Evolutionary conservation across 2,113 vertebrate species (phyloP), one percentile per base, ranked within the genome.

Genomic region (Gracilinanus agilis): DNA sequence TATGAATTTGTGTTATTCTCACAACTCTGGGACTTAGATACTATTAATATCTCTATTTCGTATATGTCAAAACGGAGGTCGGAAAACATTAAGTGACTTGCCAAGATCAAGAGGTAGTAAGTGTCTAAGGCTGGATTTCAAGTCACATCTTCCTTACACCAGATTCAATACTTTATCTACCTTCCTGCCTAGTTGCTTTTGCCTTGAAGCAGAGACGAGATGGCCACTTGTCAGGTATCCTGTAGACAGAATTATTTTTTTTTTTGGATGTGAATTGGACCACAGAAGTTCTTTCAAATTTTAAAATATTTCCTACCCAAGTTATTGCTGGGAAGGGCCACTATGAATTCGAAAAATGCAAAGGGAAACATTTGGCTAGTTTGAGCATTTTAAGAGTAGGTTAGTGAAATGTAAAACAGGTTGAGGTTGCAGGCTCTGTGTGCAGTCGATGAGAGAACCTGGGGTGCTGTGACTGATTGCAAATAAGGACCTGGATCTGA

Each of bases 401-500:
- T 54, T 89, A 19, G 34, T 25, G 7, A 8, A 56, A 55, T 88
- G 55, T 34, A 21, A 12, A 44, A 9, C 0, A 40, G 34, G 29
- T 29, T 23, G 44, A 75, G 44, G 6, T 44, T 23, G 34, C 34
- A 54, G 24, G 5, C 0, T 25, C 2, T 44, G 25, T 53, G 40
- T 29, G n/a, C 44, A 8, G 0, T 24, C 24, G 3, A 53, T 53
- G 54, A 91, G 9, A 23, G 55, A 3, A 29, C 12, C 7, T 61
- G 88, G 56, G 58, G 25, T 10, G 54, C 96, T 27, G 29, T 34
- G 54, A 44, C 21, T 91, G 61, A 88, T 89, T 95, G 56, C 40
- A 93, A 49, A 90, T n/a, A 40, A 96, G 16, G 40, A 24, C 34
- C 40, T 93, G 56, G 34, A 55, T 89, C 49, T 56, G 34, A 88